Base-by-base conservation (phyloP, 1,140 invertebrate species). In the Kradibia gibbosae region DNA sequence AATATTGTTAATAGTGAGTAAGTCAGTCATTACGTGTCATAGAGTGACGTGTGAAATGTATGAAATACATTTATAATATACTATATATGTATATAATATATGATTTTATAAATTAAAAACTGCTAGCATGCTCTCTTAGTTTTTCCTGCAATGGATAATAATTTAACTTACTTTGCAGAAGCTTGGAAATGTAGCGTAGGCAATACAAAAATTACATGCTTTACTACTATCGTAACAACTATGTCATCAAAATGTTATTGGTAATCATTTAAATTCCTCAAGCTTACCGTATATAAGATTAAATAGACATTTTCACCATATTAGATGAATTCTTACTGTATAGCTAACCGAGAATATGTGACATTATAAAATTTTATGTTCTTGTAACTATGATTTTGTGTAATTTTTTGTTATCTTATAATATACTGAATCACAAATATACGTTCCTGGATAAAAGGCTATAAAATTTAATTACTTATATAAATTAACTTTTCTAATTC, bases 311-410 rank as follows among this genome's bases (percentile, higher is more conserved):
- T 31, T 60, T 60, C 48, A 31, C 15, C 31, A 53, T 53, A 53
- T 20, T 53, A 11, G 50, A 53, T 53, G 22, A 53, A 53, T 53
- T 53, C 50, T 53, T 53, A 53, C 22, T 53, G 5, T 11, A 17
- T 20, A 53, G 22, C 50, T 8, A 53, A 20, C 50, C 3, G 15
- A 53, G 3, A 53, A 17, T 53, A 17, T 53, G 10, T 53, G 50
- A 53, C 50, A 53, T 53, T 53, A 53, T 57, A 57, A 57, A 57
- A 57, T 57, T 57, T 28, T 25, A 57, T 25, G 55, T 28, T 57
- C 25, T 25, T 22, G 3, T 5, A 11, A 17, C 20, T 53, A 53
- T 22, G 50, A 53, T 53, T 10, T 22, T 53, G 15, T 17, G 15
- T 17, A 17, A 53, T 17, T 22, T 53, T 22, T 53, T 53, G 3